Conservation (phyloP, 2,888 invertebrate genomes). For the Copidosoma aretas region DNA sequence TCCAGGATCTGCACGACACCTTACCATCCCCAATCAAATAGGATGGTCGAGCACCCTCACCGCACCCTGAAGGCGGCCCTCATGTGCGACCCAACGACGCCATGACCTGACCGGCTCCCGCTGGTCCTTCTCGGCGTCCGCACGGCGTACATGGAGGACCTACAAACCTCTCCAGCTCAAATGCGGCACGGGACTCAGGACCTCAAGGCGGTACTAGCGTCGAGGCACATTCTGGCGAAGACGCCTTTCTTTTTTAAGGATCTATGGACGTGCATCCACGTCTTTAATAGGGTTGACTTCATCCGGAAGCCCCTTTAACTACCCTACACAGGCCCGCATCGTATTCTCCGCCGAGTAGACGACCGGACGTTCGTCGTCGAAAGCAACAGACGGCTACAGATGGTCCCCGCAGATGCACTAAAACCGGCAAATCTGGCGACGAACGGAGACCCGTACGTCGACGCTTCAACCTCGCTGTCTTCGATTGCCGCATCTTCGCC, state of each 20-base stretch:
- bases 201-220: constrained; percentile 3
- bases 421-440: constrained; percentile 7
- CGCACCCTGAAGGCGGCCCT: constrained; percentile 43
- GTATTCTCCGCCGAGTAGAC: constrained; percentile 21
- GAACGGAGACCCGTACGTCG: no score
- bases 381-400: not conserved
- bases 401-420: not conserved
- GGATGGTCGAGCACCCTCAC: constrained; percentile 44
- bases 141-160: no score
- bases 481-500: no score
- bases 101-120: no score
- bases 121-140: no score
- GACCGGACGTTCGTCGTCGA: constrained; percentile 29
- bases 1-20: constrained; percentile 36
- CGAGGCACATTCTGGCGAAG: constrained; percentile 16
- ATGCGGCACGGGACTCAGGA: no score
- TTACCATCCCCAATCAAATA: constrained; percentile 46
- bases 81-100: constrained; percentile 36
- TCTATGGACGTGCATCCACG: constrained; percentile 27
- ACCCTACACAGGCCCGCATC: constrained; percentile 43
- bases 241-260: constrained; percentile 15
- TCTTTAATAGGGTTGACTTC: constrained; percentile 23
- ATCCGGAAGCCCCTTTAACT: constrained; percentile 27
- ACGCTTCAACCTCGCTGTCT: not conserved
- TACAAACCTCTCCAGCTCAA: no score